These are phyloP conservation scores for Euglossa dilemma DNA, from an alignment of 1,140 invertebrate species.

Conservation along the genomic window DNA sequence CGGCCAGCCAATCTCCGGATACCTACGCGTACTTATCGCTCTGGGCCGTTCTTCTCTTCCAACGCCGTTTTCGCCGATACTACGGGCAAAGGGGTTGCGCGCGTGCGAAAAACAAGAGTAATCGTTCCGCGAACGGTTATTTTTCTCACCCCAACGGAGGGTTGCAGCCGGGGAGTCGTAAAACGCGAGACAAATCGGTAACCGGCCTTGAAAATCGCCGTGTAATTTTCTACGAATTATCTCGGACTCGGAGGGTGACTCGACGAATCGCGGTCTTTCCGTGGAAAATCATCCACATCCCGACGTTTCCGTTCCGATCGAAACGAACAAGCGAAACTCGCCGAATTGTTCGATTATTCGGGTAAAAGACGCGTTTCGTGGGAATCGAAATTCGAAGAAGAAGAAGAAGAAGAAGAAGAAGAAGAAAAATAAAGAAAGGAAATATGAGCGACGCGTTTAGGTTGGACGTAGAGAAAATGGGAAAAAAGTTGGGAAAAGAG, in stretches of 20 bases:
- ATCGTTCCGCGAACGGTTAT: not conserved
- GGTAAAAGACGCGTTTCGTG: no score
- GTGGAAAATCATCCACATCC: not conserved
- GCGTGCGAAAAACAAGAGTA: not conserved
- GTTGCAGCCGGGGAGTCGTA: not conserved
- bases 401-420: no score
- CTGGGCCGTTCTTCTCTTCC: no score
- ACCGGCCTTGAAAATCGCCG: constrained; percentile 42
- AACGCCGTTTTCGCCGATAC: no score
- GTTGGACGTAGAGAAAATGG: not conserved
- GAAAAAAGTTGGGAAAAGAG: not conserved
- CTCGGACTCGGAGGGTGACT: not conserved
- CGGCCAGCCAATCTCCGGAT: not conserved
- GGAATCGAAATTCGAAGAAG: no score
- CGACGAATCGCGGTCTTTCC: accelerated
- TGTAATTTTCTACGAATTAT: constrained; percentile 31
- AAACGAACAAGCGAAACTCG: no score
- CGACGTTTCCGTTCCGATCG: not conserved
- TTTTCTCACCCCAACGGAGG: not conserved
- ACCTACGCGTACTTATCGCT: not conserved
- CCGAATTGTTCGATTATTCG: no score
- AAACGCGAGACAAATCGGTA: constrained; percentile 53
- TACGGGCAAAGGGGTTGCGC: not conserved
- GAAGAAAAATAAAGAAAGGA: not conserved
- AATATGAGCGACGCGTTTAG: not conserved